Evolutionary conservation across 2,888 invertebrate genomes (phyloP).

Genomic region (Volucella inanis): DNA sequence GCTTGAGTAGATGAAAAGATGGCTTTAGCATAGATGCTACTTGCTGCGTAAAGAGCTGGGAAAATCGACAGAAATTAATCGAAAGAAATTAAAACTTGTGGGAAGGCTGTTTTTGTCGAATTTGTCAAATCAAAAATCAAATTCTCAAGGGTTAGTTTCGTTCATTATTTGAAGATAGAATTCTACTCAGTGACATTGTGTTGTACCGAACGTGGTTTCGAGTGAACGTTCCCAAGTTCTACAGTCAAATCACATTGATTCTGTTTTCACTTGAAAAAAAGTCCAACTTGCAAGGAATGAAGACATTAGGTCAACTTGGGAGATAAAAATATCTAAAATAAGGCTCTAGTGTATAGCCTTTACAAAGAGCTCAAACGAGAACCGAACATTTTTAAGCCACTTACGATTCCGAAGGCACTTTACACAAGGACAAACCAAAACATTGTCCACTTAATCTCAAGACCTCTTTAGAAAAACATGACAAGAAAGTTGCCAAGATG

Average conservation of each 20-base stretch:
- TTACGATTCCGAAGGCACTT: conserved; percentile 92
- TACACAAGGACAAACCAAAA: conserved; percentile 97
- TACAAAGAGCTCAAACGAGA: conserved; percentile 92
- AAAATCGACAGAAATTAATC: no score
- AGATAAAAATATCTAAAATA: conserved; percentile 89
- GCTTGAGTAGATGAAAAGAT: conserved; percentile 87
- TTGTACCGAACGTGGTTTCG: conserved; percentile 98
- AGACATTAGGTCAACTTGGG: conserved; percentile 95
- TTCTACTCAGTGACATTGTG: conserved; percentile 95
- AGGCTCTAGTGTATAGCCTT: conserved; percentile 91
- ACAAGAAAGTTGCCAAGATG: conserved; percentile 91
- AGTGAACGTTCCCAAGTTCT: conserved; percentile 96
- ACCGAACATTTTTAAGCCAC: conserved; percentile 90
- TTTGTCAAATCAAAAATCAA: conserved; percentile 97
- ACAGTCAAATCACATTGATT: conserved; percentile 94
- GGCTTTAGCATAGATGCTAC: conserved; percentile 98
- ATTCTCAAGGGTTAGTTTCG: conserved; percentile 93
- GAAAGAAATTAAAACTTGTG: conserved; percentile 98
- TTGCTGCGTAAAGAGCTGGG: conserved; percentile 95
- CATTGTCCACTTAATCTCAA: conserved; percentile 84
- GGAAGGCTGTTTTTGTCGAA: conserved; percentile 94
- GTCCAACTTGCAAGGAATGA: conserved; percentile 96
- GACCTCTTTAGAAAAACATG: conserved; percentile 85
- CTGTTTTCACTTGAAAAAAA: conserved; percentile 90
- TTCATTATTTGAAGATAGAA: conserved; percentile 99